Base-by-base conservation (phyloP, 2,113 vertebrate species). In the Perognathus longimembris region DNA sequence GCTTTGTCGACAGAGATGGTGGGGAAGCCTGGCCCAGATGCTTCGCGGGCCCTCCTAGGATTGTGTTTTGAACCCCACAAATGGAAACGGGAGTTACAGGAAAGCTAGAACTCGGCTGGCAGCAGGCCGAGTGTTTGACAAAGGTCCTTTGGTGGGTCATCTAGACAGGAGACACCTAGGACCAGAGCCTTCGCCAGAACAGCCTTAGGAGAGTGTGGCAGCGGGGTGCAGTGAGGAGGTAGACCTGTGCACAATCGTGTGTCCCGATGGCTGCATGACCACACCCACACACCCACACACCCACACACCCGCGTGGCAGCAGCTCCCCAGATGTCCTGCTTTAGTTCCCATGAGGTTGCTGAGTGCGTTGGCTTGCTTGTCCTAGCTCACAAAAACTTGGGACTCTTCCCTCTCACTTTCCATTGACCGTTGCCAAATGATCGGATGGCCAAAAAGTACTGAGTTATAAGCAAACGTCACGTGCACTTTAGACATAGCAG, bases 81-180 rank as follows among this genome's bases (percentile, higher is more conserved):
- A 64, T 74, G 93, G 88, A 90, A 75, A 88, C 73, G 45, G 74
- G 64, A 75, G 34, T 26, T 83, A 96, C 54, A 94, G 66, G 70
- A 96, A 97, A 95, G 96, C 5, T 75, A 79, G 92, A 94, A 94
- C 63, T 89, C 92, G 69, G 42, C 70, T 38, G 38, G 85, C 24
- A 45, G 85, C 79, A 6, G 4, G 14, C 71, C 84, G 64, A 82
- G 61, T 69, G 92, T 91, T 97, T 95, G 96, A 57, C 57, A 84
- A 63, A 94, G 50, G 64, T 26, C 30, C 45, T 91, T 83, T 85
- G 61, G 67, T 54, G 74, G 59, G 32, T 79, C 92, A 81, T 85
- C 61, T 54, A 1, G 67, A 83, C 73, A 17, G 21, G 63, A 28
- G 63, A 64, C 20, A 21, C 59, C 4, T 61, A 26, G 59, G 20